Conservation (phyloP, 1,140 invertebrate genomes). For the Sesamia nonagrioides region DNA sequence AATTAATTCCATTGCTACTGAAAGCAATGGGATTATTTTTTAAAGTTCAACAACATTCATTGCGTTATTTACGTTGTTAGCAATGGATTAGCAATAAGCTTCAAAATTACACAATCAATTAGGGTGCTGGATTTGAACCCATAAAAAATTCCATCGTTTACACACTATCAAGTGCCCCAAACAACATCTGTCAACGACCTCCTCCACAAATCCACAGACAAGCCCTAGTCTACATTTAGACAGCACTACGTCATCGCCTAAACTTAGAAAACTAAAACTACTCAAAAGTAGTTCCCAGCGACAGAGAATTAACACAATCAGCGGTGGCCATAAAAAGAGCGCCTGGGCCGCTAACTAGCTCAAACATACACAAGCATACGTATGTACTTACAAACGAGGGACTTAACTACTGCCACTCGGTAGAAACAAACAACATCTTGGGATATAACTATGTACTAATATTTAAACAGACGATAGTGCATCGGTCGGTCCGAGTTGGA, state of each 20-base stretch:
- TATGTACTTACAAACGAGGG: slow-evolving; percentile 22
- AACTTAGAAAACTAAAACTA: slow-evolving; percentile 21
- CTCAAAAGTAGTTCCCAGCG: slow-evolving; percentile 19
- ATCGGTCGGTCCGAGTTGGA: not conserved
- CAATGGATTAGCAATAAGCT: too few species aligned
- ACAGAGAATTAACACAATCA: slow-evolving; percentile 34
- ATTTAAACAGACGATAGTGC: slow-evolving; percentile 56
- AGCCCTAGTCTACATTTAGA: too few species aligned
- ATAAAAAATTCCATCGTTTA: not conserved
- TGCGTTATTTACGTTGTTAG: too few species aligned
- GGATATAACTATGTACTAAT: slow-evolving; percentile 63
- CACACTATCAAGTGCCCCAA: not conserved
- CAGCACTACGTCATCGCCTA: slow-evolving; percentile 13
- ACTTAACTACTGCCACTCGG: slow-evolving; percentile 48
- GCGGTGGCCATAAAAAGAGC: slow-evolving; percentile 23
- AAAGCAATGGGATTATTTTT: too few species aligned
- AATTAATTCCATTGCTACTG: too few species aligned
- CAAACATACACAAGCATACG: slow-evolving; percentile 33
- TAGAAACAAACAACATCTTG: slow-evolving; percentile 59
- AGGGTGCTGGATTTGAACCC: too few species aligned
- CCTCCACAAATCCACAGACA: not conserved
- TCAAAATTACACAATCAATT: too few species aligned
- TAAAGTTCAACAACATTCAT: too few species aligned
- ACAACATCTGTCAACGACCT: slow-evolving; percentile 8
- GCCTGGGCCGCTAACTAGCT: slow-evolving; percentile 30